Evolutionary conservation across 2,113 vertebrate species (phyloP).

Genomic region (Lophochroa leadbeateri): DNA sequence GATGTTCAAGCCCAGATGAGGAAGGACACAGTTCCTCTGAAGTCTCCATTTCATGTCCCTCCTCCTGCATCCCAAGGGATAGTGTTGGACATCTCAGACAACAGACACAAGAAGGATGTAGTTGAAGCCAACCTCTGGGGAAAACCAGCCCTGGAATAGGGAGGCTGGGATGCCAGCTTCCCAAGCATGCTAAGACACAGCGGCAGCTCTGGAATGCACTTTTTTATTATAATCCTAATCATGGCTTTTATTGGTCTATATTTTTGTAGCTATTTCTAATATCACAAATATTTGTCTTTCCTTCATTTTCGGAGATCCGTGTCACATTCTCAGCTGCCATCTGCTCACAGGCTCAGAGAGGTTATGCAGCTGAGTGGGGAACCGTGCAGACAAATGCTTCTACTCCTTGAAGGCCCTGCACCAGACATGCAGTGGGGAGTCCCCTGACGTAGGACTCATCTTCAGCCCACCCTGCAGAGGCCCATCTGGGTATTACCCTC

Average conservation of each 20-base stretch:
- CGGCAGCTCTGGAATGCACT: slow-evolving; percentile 27
- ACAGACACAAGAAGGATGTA: background rate
- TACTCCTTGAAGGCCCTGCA: background rate
- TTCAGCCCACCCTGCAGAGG: background rate
- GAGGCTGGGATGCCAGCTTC: slow-evolving; percentile 12
- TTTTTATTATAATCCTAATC: background rate
- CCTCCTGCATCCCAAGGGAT: fast-evolving
- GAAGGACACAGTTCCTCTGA: background rate
- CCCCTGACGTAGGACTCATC: background rate
- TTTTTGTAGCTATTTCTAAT: slow-evolving; percentile 41
- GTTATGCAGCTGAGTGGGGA: background rate
- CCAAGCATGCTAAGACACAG: background rate
- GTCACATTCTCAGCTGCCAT: background rate
- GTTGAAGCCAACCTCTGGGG: background rate
- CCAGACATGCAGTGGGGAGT: background rate
- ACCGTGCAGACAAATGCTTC: background rate
- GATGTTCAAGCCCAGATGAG: background rate
- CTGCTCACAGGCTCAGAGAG: background rate
- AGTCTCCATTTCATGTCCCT: background rate
- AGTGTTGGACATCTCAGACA: background rate
- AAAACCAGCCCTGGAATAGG: background rate
- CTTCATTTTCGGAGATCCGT: background rate
- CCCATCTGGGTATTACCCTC: background rate
- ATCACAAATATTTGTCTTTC: background rate
- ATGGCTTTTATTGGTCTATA: background rate